Conservation (phyloP, 2,797 vertebrate genomes). For the Neosalanx taihuensis region DNA sequence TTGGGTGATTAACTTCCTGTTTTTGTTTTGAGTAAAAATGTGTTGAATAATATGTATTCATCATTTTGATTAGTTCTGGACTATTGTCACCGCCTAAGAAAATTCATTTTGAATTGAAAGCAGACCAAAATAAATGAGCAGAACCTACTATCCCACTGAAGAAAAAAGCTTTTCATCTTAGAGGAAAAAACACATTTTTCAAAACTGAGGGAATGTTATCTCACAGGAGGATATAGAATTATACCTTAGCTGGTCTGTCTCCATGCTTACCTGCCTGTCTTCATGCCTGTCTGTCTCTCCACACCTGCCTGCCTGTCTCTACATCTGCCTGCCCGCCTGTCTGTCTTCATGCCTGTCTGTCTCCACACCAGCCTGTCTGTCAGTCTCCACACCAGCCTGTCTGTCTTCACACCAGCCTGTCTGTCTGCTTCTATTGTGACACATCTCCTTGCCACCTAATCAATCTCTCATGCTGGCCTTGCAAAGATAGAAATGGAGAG, state of each 20-base stretch:
- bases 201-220: neutral
- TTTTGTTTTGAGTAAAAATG: neutral
- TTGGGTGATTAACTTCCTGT: neutral
- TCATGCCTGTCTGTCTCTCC: no score
- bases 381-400: neutral
- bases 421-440: neutral
- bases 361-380: no score
- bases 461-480: neutral
- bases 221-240: neutral
- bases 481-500: neutral
- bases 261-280: neutral
- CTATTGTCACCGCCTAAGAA: neutral
- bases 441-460: neutral
- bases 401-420: no score
- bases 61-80: neutral
- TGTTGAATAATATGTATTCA: constrained; percentile 8
- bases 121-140: neutral
- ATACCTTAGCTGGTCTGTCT: neutral
- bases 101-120: neutral
- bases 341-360: neutral
- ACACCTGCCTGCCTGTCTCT: neutral
- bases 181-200: neutral
- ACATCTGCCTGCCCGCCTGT: no score
- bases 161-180: neutral
- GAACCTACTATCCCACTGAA: neutral